phyloP scores from a whole-genome alignment of 2,888 invertebrate species.

The Corbicula japonica region DNA sequence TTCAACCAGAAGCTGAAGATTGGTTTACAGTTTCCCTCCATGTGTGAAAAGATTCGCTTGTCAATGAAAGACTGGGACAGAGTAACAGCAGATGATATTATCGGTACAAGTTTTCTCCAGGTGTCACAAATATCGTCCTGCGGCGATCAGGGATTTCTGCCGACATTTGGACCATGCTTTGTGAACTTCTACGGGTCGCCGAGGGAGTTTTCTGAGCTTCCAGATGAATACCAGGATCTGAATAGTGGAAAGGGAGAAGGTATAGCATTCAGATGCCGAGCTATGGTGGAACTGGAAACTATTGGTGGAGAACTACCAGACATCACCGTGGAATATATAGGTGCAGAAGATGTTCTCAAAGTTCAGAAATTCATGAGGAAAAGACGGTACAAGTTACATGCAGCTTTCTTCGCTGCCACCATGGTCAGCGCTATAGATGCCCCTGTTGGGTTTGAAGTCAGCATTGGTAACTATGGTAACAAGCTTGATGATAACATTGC shows the following conservation, averaged over 20 bases:
- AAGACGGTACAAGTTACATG: slow-evolving; percentile 86
- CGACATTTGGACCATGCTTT: slow-evolving; percentile 87
- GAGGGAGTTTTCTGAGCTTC: slow-evolving; percentile 86
- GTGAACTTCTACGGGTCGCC: slow-evolving; percentile 87
- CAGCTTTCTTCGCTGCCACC: slow-evolving; percentile 86
- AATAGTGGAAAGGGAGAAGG: slow-evolving; percentile 87
- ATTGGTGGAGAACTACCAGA: slow-evolving; percentile 86
- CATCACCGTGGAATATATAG: slow-evolving; percentile 81
- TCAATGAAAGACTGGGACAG: slow-evolving; percentile 87
- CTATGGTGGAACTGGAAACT: slow-evolving; percentile 86
- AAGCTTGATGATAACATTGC: slow-evolving; percentile 87
- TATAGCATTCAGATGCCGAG: slow-evolving; percentile 87
- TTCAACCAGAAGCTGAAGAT: slow-evolving; percentile 87
- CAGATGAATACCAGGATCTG: slow-evolving; percentile 86
- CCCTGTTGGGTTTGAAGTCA: slow-evolving; percentile 87
- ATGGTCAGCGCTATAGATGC: slow-evolving; percentile 87
- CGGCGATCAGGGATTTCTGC: slow-evolving; percentile 86
- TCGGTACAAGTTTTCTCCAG: slow-evolving; percentile 82
- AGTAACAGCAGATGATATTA: slow-evolving; percentile 84
- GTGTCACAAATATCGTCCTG: slow-evolving; percentile 81
- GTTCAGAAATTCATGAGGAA: slow-evolving; percentile 87
- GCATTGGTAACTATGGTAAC: slow-evolving; percentile 88
- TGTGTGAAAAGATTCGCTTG: slow-evolving; percentile 87
- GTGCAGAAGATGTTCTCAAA: slow-evolving; percentile 83
- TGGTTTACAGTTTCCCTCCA: slow-evolving; percentile 87